Evolutionary conservation across 2,797 vertebrate genomes (phyloP).

Genomic region (Pantherophis vulpinus): DNA sequence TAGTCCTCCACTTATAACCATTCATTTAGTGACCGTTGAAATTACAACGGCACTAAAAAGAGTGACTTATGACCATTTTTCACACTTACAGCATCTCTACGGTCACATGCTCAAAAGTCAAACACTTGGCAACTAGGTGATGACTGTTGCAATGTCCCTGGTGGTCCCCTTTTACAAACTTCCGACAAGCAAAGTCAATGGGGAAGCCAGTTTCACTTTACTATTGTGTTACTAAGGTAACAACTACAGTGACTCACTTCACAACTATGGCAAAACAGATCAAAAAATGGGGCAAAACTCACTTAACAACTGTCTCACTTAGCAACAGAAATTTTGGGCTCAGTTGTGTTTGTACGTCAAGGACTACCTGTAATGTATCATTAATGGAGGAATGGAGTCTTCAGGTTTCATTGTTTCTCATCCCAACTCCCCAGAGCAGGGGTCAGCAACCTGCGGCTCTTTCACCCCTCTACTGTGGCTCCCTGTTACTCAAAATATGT

Average conservation of each 20-base stretch:
- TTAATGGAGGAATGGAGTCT: slow-evolving; percentile 43
- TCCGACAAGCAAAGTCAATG: not conserved
- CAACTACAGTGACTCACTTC: not conserved
- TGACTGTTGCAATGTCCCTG: not conserved
- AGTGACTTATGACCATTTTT: not conserved
- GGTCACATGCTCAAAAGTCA: not conserved
- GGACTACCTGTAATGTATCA: not conserved
- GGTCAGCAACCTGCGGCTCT: too few species aligned
- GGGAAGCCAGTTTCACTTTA: not conserved
- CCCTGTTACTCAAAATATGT: too few species aligned
- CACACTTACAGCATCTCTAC: not conserved
- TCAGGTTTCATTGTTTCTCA: slow-evolving; percentile 17
- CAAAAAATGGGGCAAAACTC: not conserved
- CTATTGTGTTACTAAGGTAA: not conserved
- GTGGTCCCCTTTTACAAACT: not conserved
- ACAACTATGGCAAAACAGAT: not conserved
- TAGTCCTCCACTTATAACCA: not conserved
- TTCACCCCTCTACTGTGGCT: too few species aligned
- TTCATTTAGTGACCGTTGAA: not conserved
- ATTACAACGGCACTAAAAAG: not conserved
- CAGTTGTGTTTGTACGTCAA: not conserved
- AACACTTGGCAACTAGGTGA: not conserved
- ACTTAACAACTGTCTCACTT: not conserved
- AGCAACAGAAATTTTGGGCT: not conserved
- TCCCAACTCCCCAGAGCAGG: slow-evolving; percentile 42